Base-by-base conservation (phyloP, 2,888 invertebrate genomes). In the Drosophila diplacantha region DNA sequence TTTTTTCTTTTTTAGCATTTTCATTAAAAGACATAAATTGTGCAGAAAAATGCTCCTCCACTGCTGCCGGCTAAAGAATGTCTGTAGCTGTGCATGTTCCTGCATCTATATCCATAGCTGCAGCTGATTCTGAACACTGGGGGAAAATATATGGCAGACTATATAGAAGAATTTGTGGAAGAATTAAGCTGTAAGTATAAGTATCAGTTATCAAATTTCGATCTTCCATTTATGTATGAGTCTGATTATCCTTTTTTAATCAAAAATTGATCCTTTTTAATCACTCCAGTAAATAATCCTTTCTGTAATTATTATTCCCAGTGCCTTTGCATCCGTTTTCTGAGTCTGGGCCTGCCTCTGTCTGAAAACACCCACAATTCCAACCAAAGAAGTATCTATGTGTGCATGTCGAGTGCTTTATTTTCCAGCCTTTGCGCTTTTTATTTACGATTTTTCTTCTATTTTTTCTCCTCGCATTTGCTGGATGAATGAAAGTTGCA, bases 1-100 rank as follows among this genome's bases (percentile, higher is more conserved):
- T 54, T 55, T 49, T 64, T 39, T 50, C 47, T 39, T 43, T 49
- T 61, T 56, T 71, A 71, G 71, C 64, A 72, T 83, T 79, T 83
- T 81, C 82, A 83, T 81, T 83, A 83, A 79, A 81, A 83, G 79
- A 79, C 82, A 79, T 83, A 83, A 79, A 79, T 79, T 83, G 84
- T 81, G 82, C 82, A 83, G 84, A 79, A 83, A 81, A 79, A 78
- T 81, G 73, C 68, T 62, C 49, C 64, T 54, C 44, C 50, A 39
- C 60, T 32, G 38, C 51, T 43, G 34, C 12, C 44, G 51, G 69
- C 57, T 44, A 60, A 71, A 75, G 58, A 57, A 60, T 74, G 75
- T 56, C 58, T 72, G 65, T 44, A 32, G 50, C 65, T 52, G 49
- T 58, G 32, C 38, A 37, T 56, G 35, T 44, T 7, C 39, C 32